These are phyloP conservation scores for Formicarius rufipectus DNA, from an alignment of 2,113 vertebrate species.

Conservation along the genomic window DNA sequence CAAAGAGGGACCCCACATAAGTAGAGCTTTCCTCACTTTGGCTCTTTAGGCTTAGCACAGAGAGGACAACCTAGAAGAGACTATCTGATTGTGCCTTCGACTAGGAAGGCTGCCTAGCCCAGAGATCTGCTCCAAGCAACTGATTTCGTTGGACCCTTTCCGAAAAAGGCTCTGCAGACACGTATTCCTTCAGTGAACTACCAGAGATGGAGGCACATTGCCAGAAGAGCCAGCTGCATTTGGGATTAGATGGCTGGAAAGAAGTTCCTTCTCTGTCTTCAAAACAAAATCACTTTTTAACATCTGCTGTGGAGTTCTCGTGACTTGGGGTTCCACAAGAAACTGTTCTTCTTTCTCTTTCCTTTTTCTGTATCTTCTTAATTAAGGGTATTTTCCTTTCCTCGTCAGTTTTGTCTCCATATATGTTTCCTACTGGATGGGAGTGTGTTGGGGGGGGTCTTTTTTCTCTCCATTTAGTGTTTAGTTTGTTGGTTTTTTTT, in stretches of 20 bases:
- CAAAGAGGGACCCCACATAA: neutral
- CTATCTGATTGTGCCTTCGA: neutral
- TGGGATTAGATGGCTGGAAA: constrained; percentile 67
- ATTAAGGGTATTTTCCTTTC: constrained; percentile 5
- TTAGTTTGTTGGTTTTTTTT: neutral
- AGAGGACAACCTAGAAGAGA: neutral
- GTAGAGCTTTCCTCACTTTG: neutral
- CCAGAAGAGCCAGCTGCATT: constrained; percentile 61
- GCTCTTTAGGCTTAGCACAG: neutral
- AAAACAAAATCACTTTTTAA: constrained; percentile 49
- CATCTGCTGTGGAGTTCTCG: constrained; percentile 51
- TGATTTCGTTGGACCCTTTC: constrained; percentile 55
- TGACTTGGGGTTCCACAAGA: neutral
- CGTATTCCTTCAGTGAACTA: constrained; percentile 65
- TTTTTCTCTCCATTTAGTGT: neutral
- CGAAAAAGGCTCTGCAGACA: constrained; percentile 54
- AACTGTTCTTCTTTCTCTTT: constrained; percentile 20
- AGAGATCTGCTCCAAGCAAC: constrained; percentile 34
- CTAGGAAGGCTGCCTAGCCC: neutral
- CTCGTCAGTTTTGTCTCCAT: neutral
- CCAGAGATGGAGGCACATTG: constrained; percentile 41
- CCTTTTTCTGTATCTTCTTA: neutral
- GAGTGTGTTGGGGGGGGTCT: accelerated
- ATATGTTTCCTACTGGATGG: neutral
- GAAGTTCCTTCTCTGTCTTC: constrained; percentile 49